Percentiles rank a stretch among this genome's conserved stretches.
These are phyloP conservation scores for Acheta domesticus DNA, from an alignment of 2,888 invertebrate species.

Conservation along the genomic window DNA sequence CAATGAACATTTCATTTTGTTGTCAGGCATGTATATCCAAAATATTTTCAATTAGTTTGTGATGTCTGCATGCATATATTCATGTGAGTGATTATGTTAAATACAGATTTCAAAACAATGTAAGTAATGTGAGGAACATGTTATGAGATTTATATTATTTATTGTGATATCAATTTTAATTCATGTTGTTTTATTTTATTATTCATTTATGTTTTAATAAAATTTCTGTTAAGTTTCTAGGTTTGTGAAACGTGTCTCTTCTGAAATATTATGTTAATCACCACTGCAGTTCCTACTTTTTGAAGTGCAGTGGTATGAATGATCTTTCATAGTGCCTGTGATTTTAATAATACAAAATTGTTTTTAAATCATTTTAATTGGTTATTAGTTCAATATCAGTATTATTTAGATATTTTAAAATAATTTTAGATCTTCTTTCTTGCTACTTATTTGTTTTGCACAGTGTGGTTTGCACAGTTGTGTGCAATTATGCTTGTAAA, in stretches of 20 bases:
- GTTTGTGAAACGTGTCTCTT: background rate
- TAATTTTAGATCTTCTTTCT: background rate
- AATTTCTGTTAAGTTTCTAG: background rate
- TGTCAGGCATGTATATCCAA: no score
- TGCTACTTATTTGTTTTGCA: background rate
- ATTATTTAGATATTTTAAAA: background rate
- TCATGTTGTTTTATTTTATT: constrained; percentile 4
- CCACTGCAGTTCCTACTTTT: background rate
- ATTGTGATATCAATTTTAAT: background rate
- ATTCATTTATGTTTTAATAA: background rate
- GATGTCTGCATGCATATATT: no score
- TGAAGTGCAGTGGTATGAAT: background rate
- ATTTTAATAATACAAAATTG: background rate
- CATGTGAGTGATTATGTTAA: no score
- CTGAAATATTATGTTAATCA: background rate
- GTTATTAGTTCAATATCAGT: background rate
- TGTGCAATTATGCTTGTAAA: no score
- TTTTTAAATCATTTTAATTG: background rate
- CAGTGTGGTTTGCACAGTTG: background rate
- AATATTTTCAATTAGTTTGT: no score
- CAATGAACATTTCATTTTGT: no score
- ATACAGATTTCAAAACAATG: no score
- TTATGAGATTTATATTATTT: background rate
- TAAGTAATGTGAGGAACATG: no score
- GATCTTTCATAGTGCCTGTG: background rate